Base-by-base conservation (phyloP, 2,113 vertebrate species). In the Xenopus laevis region DNA sequence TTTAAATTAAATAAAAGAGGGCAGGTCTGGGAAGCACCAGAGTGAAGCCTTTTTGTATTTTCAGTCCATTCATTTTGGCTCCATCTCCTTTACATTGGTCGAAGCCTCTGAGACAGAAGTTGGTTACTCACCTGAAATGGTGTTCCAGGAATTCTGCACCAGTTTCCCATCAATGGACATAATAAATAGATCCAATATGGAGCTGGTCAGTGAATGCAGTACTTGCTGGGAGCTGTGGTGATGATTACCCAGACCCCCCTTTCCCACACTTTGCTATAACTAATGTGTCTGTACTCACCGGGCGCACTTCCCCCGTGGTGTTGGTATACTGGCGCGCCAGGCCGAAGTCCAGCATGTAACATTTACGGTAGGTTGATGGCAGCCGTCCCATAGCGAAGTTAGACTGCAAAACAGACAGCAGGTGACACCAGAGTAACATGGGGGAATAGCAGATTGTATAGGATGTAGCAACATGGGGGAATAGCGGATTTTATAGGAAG, bases 371-470 rank as follows among this genome's bases (percentile, higher is more conserved):
- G 0, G 96, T 99, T 73, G 96, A 97, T 64, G 96, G 96, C 50
- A 99, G 92, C n/a, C 95, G 91, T 55, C 97, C 97, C 97, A 99
- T 99, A 57, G 97, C 95, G 72, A 99, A 99, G 86, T 99, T 99
- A 0, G 96, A 99, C 97, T 98, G 65, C 81, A 70, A 78, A 70
- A 76, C 47, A 45, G 13, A 81, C 65, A 4, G 62, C 20, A 65
- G 30, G 13, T 17, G 55, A 10, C 12, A 53, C 12, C 50, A 10
- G 13, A 4, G 17, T 1, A 53, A 17, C 50, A 13, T 9, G 16
- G 50, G 2, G 50, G 16, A 9, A 52, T 10, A 9, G 50, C 2
- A 9, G 50, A n/a, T n/a, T n/a, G n/a, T n/a, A n/a, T n/a, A n/a
- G n/a, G n/a, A n/a, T n/a, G n/a, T n/a, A n/a, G n/a, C n/a, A n/a